Conservation (phyloP, 2,888 invertebrate species). For the Leptarthrus brevirostris region DNA sequence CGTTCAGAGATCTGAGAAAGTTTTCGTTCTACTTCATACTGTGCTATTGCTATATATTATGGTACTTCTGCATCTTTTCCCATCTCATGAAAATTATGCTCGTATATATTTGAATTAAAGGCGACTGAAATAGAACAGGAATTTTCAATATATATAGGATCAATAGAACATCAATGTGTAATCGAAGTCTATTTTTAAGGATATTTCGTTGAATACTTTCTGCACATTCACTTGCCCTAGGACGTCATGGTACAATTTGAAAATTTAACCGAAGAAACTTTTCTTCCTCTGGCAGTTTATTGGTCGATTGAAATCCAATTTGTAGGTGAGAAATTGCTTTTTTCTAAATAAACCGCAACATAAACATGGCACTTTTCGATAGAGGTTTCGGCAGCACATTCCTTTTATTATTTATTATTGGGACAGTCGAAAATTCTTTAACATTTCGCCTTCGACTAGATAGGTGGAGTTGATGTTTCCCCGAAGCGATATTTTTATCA, state of each 20-base stretch:
- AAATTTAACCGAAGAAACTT: constrained; percentile 11
- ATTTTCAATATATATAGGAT: neutral
- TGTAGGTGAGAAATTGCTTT: constrained; percentile 24
- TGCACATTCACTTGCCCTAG: neutral
- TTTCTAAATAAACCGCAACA: constrained; percentile 9
- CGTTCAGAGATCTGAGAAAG: constrained; percentile 4
- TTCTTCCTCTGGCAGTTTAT: neutral
- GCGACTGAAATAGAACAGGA: neutral
- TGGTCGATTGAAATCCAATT: constrained; percentile 36
- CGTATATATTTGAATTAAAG: constrained; percentile 30
- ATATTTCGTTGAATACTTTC: constrained; percentile 1
- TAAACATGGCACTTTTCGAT: neutral
- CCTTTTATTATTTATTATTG: neutral
- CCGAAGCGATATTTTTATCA: no score
- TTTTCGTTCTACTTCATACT: neutral
- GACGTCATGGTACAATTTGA: constrained; percentile 1
- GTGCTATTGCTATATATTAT: neutral
- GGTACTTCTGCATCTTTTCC: constrained; percentile 13
- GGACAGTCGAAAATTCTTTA: neutral
- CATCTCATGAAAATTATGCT: neutral
- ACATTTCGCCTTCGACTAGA: neutral
- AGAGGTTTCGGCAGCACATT: neutral
- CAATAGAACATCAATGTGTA: constrained; percentile 6
- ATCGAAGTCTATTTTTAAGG: constrained; percentile 30
- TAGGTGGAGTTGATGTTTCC: neutral